Conservation (phyloP, 2,113 vertebrate genomes). For the Ciconia stormi region DNA sequence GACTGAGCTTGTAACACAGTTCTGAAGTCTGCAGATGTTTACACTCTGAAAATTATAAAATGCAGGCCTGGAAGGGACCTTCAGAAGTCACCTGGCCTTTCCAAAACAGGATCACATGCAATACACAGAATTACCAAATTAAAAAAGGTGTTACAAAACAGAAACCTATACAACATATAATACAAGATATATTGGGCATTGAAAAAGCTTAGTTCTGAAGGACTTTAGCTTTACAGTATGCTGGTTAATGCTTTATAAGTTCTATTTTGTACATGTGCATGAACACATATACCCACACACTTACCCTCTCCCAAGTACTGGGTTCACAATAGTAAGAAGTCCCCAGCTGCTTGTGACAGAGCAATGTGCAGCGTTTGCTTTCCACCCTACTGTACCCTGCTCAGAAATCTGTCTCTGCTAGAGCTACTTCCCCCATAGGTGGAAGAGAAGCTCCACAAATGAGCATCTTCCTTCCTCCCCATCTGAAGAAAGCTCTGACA, state of each 20-base stretch:
- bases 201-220: background rate
- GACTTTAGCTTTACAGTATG: background rate
- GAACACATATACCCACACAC: background rate
- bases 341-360: background rate
- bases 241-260: background rate
- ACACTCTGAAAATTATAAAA: background rate
- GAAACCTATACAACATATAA: constrained; percentile 28
- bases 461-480: background rate
- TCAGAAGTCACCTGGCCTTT: background rate
- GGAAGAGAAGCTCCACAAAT: background rate
- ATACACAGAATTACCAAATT: background rate
- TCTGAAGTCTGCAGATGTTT: background rate
- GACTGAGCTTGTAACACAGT: background rate
- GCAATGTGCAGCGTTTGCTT: background rate
- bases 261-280: background rate
- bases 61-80: background rate
- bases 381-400: background rate
- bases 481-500: background rate
- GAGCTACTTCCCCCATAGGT: background rate
- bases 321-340: background rate
- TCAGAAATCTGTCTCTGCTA: background rate
- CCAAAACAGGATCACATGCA: background rate
- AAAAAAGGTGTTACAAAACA: constrained; percentile 17
- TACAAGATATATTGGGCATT: background rate
- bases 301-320: background rate